phyloP scores from a whole-genome alignment of 2,888 invertebrate genomes.

The Neoaliturus tenellus region DNA sequence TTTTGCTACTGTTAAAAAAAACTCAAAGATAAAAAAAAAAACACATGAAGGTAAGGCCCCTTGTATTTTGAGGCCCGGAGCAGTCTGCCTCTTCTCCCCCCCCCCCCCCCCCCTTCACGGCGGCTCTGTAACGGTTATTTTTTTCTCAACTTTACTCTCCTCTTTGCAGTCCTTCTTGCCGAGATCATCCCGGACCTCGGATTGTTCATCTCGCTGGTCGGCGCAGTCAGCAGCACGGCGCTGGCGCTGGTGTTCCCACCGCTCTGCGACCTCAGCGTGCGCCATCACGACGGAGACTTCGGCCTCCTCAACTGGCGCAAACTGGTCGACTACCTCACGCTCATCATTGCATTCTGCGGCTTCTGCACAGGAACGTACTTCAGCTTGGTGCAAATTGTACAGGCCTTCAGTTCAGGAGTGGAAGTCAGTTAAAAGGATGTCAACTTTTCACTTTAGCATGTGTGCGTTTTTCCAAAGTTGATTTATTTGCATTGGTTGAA shows the following conservation, averaged over 20 bases:
- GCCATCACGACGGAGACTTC: constrained; percentile 78
- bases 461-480: too few relatives aligned
- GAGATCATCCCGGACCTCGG: constrained; percentile 90
- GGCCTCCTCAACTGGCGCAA: constrained; percentile 72
- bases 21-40: too few relatives aligned
- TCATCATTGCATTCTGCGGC: constrained; percentile 80
- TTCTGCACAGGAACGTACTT: constrained; percentile 83
- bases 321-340: constrained; percentile 79
- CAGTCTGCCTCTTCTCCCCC: too few relatives aligned
- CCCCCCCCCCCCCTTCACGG: too few relatives aligned
- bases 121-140: too few relatives aligned
- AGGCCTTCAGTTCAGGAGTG: not conserved
- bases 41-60: too few relatives aligned
- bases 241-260: constrained; percentile 93
- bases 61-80: too few relatives aligned
- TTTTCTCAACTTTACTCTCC: constrained; percentile 69
- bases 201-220: constrained; percentile 92
- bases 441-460: too few relatives aligned
- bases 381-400: constrained; percentile 44
- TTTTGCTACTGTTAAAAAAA: too few relatives aligned
- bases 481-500: too few relatives aligned
- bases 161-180: constrained; percentile 83
- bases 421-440: not conserved
- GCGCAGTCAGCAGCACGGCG: constrained; percentile 91
- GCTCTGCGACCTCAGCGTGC: constrained; percentile 85